Evolutionary conservation across 1,140 invertebrate species (phyloP), one percentile per base, ranked within the genome.

Genomic region (Eumaeus atala): DNA sequence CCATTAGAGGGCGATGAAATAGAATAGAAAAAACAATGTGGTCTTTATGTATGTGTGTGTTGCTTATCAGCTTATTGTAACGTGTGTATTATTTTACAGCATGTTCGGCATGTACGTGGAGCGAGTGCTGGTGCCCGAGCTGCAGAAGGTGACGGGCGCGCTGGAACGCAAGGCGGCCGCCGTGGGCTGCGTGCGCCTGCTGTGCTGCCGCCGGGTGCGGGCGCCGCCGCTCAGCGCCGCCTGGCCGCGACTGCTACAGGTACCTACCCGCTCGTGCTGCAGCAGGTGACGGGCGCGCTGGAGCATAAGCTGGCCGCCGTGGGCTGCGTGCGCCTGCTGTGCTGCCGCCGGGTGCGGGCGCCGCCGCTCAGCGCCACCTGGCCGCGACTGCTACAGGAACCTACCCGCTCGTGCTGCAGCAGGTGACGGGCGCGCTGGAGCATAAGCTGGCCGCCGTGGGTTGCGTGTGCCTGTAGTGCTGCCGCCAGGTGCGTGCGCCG

Each of bases 41-140:
- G n/a, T n/a, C n/a, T n/a, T n/a, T n/a, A n/a, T n/a, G n/a, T n/a
- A n/a, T n/a, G n/a, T n/a, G n/a, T n/a, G n/a, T n/a, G n/a, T n/a
- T n/a, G n/a, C n/a, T n/a, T n/a, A n/a, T n/a, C n/a, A n/a, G n/a
- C n/a, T 28, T 49, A 11, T 21, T 12, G 16, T 21, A 49, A 49
- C n/a, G n/a, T 10, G 7, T n/a, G 28, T 7, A 21, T 28, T 1
- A 28, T 50, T 74, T 89, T 87, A 9, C 74, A 95, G 94, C 70
- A 96, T 99, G 93, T 98, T 98, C 89, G 92, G 91, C 21, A 98
- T 98, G 96, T 94, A 99, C 11, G 67, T 97, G 35, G 96, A 98
- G 73, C 93, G 95, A 50, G 89, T 99, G 0, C 91, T 97, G 34
- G 89, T 98, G 14, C 77, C 92, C 6, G 96, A 99, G 77, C 82